Conservation (phyloP, 1,140 invertebrate species). For the Rhizoglyphus robini region DNA sequence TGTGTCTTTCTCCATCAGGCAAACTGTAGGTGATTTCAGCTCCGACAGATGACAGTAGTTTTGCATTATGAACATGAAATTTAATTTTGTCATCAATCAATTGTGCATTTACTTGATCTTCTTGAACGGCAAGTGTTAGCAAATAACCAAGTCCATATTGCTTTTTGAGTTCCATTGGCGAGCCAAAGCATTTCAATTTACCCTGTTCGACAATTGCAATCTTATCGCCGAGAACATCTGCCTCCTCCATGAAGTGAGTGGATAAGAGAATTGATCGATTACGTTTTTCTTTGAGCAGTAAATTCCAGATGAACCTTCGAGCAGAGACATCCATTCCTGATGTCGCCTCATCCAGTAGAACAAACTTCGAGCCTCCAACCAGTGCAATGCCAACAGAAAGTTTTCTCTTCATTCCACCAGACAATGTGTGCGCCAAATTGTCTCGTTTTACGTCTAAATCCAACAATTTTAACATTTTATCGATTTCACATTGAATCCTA, state of each 20-base stretch:
- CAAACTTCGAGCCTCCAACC: constrained; percentile 41
- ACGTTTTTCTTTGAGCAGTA: constrained; percentile 9
- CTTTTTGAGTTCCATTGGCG: constrained; percentile 49
- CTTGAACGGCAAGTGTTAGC: neutral
- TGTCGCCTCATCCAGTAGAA: constrained; percentile 44
- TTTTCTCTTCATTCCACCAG: constrained; percentile 73
- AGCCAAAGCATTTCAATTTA: constrained; percentile 45
- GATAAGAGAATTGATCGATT: constrained; percentile 51
- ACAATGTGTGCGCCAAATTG: constrained; percentile 43
- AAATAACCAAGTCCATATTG: constrained; percentile 44
- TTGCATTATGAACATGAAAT: constrained; percentile 34
- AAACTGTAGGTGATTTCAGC: constrained; percentile 40
- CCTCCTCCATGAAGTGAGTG: constrained; percentile 52
- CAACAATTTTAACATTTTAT: constrained; percentile 34
- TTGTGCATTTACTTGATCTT: neutral
- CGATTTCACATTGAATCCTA: constrained; percentile 33
- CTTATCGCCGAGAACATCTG: constrained; percentile 50
- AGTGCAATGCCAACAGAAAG: constrained; percentile 54
- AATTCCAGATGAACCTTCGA: constrained; percentile 42
- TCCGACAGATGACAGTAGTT: constrained; percentile 38
- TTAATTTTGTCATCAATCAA: constrained; percentile 35
- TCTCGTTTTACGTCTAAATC: constrained; percentile 10
- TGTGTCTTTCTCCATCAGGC: constrained; percentile 32
- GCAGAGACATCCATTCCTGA: constrained; percentile 45
- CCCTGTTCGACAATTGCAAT: constrained; percentile 53